Conservation (phyloP, 2,113 vertebrate species). For the Lepisosteus osseus region DNA sequence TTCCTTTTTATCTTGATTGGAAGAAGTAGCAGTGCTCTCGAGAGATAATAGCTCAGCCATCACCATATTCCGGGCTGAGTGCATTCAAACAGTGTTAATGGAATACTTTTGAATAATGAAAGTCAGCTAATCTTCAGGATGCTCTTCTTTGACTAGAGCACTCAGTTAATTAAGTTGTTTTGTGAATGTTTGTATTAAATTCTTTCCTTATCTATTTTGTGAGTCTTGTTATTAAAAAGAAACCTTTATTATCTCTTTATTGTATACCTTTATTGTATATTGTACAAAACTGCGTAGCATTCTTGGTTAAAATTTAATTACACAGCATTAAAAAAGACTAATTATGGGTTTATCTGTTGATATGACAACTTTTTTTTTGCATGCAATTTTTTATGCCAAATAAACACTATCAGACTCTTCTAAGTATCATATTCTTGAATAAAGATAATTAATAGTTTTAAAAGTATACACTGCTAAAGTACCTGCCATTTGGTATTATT, state of each 20-base stretch:
- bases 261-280: too few species aligned
- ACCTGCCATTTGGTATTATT: too few species aligned
- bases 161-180: conserved; percentile 9
- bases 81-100: conserved; percentile 1
- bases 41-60: conserved; percentile 2
- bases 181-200: conserved; percentile 1
- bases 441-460: too few species aligned
- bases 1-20: conserved; percentile 12
- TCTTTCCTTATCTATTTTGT: conserved; percentile 4
- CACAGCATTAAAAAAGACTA: conserved; percentile 10
- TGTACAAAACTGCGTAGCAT: background rate
- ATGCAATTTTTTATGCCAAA: too few species aligned
- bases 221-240: conserved; percentile 4
- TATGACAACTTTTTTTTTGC: conserved; percentile 14
- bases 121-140: background rate
- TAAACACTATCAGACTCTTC: too few species aligned
- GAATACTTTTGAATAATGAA: background rate
- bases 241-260: background rate
- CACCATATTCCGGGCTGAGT: background rate
- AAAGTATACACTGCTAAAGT: too few species aligned
- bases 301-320: conserved; percentile 3
- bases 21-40: background rate
- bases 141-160: background rate
- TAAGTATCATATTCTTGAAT: too few species aligned
- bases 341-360: conserved; percentile 17